These are phyloP conservation scores for Solen grandis DNA, from an alignment of 1,140 invertebrate species.

Conservation along the genomic window DNA sequence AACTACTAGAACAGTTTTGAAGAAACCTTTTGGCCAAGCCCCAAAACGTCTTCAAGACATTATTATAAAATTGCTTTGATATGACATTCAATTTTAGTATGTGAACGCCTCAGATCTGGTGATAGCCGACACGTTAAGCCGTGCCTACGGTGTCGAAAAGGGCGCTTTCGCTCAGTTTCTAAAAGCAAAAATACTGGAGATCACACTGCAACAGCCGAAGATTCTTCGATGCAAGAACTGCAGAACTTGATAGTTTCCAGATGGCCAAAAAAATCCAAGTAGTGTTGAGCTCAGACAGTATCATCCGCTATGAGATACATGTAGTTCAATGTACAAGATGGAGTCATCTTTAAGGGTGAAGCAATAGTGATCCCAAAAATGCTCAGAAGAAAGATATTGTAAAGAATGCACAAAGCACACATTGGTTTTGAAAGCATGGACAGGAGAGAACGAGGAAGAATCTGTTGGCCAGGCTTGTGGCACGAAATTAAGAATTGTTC, in stretches of 20 bases:
- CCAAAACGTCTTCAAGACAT: conserved; percentile 47
- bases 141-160: no score
- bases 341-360: no score
- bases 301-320: neutral
- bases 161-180: no score
- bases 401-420: no score
- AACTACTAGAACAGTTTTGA: conserved; percentile 73
- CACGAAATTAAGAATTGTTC: neutral
- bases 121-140: conserved; percentile 57
- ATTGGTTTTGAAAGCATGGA: neutral
- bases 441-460: neutral
- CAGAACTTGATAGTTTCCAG: no score
- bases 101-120: conserved; percentile 37
- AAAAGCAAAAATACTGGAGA: no score
- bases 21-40: conserved; percentile 70
- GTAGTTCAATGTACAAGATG: no score
- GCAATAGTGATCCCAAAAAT: no score
- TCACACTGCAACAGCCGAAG: no score
- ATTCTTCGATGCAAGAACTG: no score
- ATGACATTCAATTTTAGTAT: conserved; percentile 55
- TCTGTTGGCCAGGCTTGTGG: neutral
- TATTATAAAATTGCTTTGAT: conserved; percentile 55
- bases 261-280: no score
- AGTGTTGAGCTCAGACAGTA: neutral
- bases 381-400: no score